phyloP scores from a whole-genome alignment of 2,888 invertebrate genomes.

The Tryphoninae sp. region DNA sequence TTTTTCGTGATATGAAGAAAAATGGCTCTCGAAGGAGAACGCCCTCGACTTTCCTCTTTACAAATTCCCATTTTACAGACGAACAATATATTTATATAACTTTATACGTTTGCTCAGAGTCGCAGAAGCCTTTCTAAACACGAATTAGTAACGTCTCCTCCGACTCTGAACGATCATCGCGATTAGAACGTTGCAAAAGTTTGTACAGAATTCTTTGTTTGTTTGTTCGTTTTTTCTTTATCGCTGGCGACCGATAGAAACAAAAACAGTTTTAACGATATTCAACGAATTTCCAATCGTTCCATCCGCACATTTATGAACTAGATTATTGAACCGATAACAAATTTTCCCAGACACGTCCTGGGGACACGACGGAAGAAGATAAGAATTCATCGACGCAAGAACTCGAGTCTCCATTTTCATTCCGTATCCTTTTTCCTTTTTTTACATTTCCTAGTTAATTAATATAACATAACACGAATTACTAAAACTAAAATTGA shows the following conservation, averaged over 20 bases:
- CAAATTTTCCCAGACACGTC: constrained; percentile 44
- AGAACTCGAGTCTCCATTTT: constrained; percentile 24
- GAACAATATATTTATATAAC: constrained; percentile 24
- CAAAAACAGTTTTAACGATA: no score
- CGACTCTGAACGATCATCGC: constrained; percentile 25
- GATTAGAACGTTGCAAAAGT: constrained; percentile 55
- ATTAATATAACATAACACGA: constrained; percentile 62
- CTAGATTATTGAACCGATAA: constrained; percentile 46
- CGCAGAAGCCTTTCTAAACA: constrained; percentile 6
- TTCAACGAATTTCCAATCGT: neutral
- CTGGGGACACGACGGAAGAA: constrained; percentile 44
- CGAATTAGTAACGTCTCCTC: constrained; percentile 12
- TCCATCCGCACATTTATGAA: constrained; percentile 40
- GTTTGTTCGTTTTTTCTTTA: constrained; percentile 24
- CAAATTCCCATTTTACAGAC: constrained; percentile 15
- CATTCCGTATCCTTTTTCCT: constrained; percentile 1
- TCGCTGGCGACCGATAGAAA: constrained; percentile 2
- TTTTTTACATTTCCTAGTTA: constrained; percentile 30
- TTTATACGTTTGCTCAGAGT: neutral
- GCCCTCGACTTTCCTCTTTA: constrained; percentile 16
- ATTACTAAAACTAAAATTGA: constrained; percentile 52
- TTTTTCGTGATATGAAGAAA: neutral
- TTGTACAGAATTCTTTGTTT: constrained; percentile 53
- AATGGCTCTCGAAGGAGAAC: neutral
- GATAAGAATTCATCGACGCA: constrained; percentile 42